Percentiles rank a stretch among this genome's conserved stretches.
Evolutionary conservation across 2,797 vertebrate species (phyloP).

Genomic region (Ctenosaura bakeri): DNA sequence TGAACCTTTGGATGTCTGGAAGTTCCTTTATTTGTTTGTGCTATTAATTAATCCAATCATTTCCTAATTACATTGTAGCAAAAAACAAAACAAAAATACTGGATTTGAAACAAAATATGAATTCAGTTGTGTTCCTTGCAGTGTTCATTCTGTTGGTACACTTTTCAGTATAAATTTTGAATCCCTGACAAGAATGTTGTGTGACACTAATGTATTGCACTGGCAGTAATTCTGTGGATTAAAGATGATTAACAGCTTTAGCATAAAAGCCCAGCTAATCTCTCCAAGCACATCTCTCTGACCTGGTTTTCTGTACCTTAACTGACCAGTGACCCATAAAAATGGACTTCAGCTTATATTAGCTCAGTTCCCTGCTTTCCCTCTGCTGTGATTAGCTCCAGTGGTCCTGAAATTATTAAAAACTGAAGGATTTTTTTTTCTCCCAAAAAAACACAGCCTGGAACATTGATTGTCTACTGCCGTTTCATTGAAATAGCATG

Average conservation of each 20-base stretch:
- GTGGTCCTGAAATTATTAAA: background rate
- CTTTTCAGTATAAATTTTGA: conserved; percentile 38
- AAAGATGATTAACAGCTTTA: conserved; percentile 13
- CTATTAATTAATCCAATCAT: background rate
- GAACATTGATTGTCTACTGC: background rate
- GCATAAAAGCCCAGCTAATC: background rate
- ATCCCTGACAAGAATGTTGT: background rate
- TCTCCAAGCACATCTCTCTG: background rate
- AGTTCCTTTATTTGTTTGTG: background rate
- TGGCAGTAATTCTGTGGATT: conserved; percentile 56
- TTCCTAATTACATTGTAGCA: background rate
- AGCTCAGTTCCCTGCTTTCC: background rate
- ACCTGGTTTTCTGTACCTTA: conserved; percentile 2
- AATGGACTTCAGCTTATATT: background rate
- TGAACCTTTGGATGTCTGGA: background rate
- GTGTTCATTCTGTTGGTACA: background rate
- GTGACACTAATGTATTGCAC: conserved; percentile 51
- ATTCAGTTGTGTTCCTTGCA: background rate
- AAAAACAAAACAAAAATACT: background rate
- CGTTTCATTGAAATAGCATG: too few relatives aligned
- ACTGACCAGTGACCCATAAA: background rate
- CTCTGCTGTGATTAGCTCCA: background rate
- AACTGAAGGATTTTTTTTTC: background rate
- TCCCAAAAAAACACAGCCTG: background rate
- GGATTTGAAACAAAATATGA: background rate